phyloP scores from a whole-genome alignment of 2,113 vertebrate species.

The Irena cyanogastra region DNA sequence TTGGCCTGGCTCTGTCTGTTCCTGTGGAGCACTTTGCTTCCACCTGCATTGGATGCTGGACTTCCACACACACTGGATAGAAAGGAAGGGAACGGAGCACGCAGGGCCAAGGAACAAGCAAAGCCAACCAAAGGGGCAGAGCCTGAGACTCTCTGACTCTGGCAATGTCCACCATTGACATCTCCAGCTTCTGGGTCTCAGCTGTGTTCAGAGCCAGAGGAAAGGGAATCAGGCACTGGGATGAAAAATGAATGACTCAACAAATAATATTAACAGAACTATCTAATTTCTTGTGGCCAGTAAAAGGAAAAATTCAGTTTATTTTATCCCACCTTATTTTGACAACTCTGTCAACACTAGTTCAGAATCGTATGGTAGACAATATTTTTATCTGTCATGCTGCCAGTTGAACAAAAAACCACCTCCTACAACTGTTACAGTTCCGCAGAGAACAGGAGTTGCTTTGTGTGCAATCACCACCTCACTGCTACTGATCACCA shows the following conservation, averaged over 20 bases:
- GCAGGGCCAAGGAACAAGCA: not conserved
- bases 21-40: not conserved
- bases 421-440: not conserved
- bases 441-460: not conserved
- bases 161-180: not conserved
- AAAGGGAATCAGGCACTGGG: not conserved
- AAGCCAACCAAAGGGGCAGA: not conserved
- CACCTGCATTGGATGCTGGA: not conserved
- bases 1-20: not conserved
- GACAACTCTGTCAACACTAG: not conserved
- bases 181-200: not conserved
- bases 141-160: not conserved
- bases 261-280: not conserved
- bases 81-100: not conserved
- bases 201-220: not conserved
- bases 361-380: rapidly evolving
- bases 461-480: not conserved
- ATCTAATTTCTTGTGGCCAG: not conserved
- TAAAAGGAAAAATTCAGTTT: not conserved
- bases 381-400: not conserved
- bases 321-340: not conserved
- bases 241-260: not conserved
- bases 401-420: not conserved
- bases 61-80: not conserved
- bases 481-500: not conserved